These are phyloP conservation scores for Nomada fucata DNA, from an alignment of 2,888 invertebrate species.

Conservation along the genomic window DNA sequence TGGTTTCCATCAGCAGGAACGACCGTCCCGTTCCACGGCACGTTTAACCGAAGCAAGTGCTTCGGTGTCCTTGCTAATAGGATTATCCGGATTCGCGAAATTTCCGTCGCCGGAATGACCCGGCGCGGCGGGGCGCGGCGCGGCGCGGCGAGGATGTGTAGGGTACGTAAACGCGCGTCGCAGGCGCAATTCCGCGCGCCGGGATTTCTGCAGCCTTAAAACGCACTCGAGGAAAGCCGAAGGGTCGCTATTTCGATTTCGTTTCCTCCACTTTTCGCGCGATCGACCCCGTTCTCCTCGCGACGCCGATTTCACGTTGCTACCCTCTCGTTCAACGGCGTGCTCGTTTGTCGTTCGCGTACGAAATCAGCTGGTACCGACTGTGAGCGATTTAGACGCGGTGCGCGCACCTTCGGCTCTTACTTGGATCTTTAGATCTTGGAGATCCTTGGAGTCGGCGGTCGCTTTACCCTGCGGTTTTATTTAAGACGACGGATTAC, in stretches of 20 bases:
- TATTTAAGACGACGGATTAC: slow-evolving; percentile 11
- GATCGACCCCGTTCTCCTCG: neutral
- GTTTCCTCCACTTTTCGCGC: neutral
- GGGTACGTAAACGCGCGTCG: slow-evolving; percentile 49
- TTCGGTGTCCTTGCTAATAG: slow-evolving; percentile 71
- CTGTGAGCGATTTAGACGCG: too few species aligned
- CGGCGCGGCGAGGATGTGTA: slow-evolving; percentile 31
- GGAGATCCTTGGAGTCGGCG: neutral
- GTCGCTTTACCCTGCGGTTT: neutral
- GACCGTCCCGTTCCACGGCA: slow-evolving; percentile 52
- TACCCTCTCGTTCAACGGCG: too few species aligned
- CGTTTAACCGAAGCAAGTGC: slow-evolving; percentile 68
- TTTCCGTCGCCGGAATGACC: slow-evolving; percentile 64
- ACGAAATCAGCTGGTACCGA: too few species aligned
- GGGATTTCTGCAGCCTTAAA: slow-evolving; percentile 53
- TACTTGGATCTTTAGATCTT: too few species aligned
- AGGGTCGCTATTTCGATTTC: slow-evolving; percentile 37
- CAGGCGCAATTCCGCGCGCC: slow-evolving; percentile 60
- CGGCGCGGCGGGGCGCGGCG: slow-evolving; percentile 46
- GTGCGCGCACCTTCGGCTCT: too few species aligned
- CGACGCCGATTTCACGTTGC: too few species aligned
- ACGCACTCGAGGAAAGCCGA: slow-evolving; percentile 1
- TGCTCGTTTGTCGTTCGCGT: too few species aligned
- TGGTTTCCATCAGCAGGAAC: slow-evolving; percentile 68
- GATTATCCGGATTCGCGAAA: slow-evolving; percentile 72